phyloP scores from a whole-genome alignment of 2,797 vertebrate species.

The Leptoclinus maculatus region DNA sequence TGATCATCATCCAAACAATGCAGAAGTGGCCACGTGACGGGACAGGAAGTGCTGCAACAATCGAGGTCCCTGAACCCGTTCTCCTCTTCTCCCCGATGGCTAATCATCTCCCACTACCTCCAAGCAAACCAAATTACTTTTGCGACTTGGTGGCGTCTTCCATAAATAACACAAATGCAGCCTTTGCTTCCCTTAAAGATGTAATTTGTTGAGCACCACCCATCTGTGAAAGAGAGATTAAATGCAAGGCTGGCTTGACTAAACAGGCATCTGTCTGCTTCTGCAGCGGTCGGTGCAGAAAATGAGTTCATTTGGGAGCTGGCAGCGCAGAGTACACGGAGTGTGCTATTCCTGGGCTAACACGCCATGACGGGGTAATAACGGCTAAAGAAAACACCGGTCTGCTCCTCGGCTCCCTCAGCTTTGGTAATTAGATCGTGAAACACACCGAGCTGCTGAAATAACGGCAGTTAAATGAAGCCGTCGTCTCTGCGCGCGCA shows the following conservation, averaged over 20 bases:
- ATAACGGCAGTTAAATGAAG: conserved; percentile 63
- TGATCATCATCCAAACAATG: conserved; percentile 41
- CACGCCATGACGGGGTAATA: conserved; percentile 60
- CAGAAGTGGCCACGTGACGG: conserved; percentile 5
- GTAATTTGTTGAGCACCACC: conserved; percentile 23
- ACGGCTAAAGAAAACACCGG: conserved; percentile 47
- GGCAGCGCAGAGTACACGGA: conserved; percentile 38
- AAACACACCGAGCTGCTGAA: conserved; percentile 52
- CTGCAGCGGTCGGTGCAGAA: conserved; percentile 20
- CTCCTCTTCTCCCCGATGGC: neutral
- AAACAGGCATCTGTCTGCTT: conserved; percentile 46
- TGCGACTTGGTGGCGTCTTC: conserved; percentile 24
- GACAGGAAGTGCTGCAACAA: conserved; percentile 42
- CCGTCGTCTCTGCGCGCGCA: conserved; percentile 40
- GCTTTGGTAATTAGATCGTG: conserved; percentile 66
- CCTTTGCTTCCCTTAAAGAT: conserved; percentile 12
- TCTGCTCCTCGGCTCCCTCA: conserved; percentile 53
- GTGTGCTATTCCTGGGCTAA: conserved; percentile 44
- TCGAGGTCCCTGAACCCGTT: conserved; percentile 24
- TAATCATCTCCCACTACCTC: neutral
- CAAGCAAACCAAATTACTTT: too few species aligned
- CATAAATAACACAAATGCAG: conserved; percentile 27
- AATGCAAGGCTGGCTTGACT: conserved; percentile 33
- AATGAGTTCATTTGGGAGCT: conserved; percentile 51
- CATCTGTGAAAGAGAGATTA: conserved; percentile 51